Evolutionary conservation across 1,140 invertebrate genomes (phyloP).

Genomic region (Trissolcus basalis): DNA sequence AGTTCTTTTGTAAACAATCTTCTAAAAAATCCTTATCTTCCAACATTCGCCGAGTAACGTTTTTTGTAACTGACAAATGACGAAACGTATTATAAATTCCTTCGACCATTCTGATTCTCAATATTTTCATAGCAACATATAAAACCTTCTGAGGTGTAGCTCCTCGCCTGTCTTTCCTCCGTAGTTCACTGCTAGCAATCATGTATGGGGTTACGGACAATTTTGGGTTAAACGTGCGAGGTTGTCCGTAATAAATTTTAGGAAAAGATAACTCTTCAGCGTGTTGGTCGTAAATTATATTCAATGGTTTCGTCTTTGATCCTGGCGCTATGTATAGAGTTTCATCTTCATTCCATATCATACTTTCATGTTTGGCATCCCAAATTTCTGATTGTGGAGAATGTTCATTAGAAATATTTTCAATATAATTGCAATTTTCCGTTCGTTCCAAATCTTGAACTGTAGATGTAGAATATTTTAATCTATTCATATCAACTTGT

Average conservation of each 20-base stretch:
- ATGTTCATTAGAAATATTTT: constrained; percentile 49
- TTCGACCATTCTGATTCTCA: constrained; percentile 13
- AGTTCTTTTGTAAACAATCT: constrained; percentile 48
- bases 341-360: constrained; percentile 63
- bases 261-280: constrained; percentile 70
- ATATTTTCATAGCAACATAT: constrained; percentile 58
- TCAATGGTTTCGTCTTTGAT: constrained; percentile 48
- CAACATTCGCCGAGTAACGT: constrained; percentile 1
- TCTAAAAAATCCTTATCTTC: constrained; percentile 7
- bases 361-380: constrained; percentile 57
- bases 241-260: constrained; percentile 64
- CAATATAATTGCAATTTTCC: constrained; percentile 1
- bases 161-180: constrained; percentile 48
- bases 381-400: constrained; percentile 41
- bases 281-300: constrained; percentile 58
- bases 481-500: constrained; percentile 6
- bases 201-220: constrained; percentile 42
- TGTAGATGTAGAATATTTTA: no score
- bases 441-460: no score
- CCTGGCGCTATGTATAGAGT: constrained; percentile 58
- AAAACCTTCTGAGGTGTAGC: constrained; percentile 49
- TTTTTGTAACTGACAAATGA: neutral
- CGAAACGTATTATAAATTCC: constrained; percentile 5
- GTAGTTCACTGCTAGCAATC: constrained; percentile 57
- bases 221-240: constrained; percentile 59